Evolutionary conservation across 1,140 invertebrate species (phyloP), one percentile per base, ranked within the genome.

Genomic region (Micrasema longulum): DNA sequence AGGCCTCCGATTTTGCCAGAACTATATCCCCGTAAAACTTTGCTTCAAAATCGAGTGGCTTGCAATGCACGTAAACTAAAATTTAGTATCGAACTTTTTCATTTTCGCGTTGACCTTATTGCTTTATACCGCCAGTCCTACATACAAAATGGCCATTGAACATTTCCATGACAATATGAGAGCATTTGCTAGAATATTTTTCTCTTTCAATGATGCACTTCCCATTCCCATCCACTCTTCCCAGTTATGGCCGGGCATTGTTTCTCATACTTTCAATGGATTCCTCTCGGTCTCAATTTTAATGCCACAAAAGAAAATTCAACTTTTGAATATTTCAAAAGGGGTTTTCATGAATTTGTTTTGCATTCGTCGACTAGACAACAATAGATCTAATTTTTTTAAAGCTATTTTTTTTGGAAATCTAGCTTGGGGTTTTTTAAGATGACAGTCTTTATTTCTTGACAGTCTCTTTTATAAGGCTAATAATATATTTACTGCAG

Each of bases 131-230:
- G 16, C 26, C 52, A 55, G n/a, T 9, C 5, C 23, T 26, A n/a
- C 26, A 16, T 55, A 55, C 23, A 55, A 55, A 52, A 55, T 55
- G 23, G 52, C 52, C 23, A 14, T 14, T 26, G 22, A 23, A 5
- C 22, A 16, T 36, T 55, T 55, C 26, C 52, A 31, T 36, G 26
- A 31, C 52, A 55, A 55, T 14, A 36, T 55, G 52, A 31, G 9
- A 16, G 23, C 50, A 53, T 31, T 55, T 47, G 43, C 16, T 47
- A 47, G 43, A 9, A 47, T 47, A 31, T 31, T 31, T 31, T 31
- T 7, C 41, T n/a, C 41, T 16, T 16, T 12, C 41, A 45, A 45
- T 45, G 41, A n/a, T 45, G 11, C 3, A 18, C 18, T 48, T 48
- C 10, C 10, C 16, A 20, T 18, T 48, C 5, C 20, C 2, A 11